Evolutionary conservation across 1,140 invertebrate species (phyloP), one percentile per base, ranked within the genome.

Genomic region (Cecropterus lyciades): DNA sequence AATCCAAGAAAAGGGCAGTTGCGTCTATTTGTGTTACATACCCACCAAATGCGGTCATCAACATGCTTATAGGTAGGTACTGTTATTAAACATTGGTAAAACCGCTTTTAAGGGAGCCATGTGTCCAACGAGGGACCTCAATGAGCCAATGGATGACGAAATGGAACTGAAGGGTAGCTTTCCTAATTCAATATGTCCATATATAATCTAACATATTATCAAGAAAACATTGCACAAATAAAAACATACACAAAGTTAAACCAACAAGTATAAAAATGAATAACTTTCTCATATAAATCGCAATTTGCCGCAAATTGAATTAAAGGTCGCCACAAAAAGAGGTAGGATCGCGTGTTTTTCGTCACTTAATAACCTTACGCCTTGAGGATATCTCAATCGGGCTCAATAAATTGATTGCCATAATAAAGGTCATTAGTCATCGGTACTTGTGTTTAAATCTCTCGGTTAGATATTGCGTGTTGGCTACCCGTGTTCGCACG

Each of bases 401-500:
- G 75, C 67, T 76, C 73, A 84, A 88, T 85, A 87, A 89, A 91
- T 91, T 91, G 85, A 89, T 90, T 84, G 82, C 78, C 57, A 74
- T 89, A 89, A 91, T 87, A 87, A 82, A 82, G 74, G 79, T 84
- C 79, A 88, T 89, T 89, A 85, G 86, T 90, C 80, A 85, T 80
- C 77, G 71, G 69, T 77, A 62, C 67, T 60, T 68, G 66, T 73
- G 46, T 53, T 79, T 71, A 74, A 79, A 74, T 76, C 72, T 73
- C 70, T 73, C 67, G 73, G 71, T 75, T 79, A 75, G 73, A 73
- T 73, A 53, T 85, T 80, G 87, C 87, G 84, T 90, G 87, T 73
- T 72, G 45, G 88, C 88, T 91, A 91, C 87, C 72, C 72, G 85
- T 91, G 79, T 91, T 91, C 63, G 77, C 85, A 89, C 85, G 86